A percentile compares a stretch with the other conserved stretches of the same genome.
Evolutionary conservation across 1,140 invertebrate species (phyloP).

Genomic region (Apis laboriosa): DNA sequence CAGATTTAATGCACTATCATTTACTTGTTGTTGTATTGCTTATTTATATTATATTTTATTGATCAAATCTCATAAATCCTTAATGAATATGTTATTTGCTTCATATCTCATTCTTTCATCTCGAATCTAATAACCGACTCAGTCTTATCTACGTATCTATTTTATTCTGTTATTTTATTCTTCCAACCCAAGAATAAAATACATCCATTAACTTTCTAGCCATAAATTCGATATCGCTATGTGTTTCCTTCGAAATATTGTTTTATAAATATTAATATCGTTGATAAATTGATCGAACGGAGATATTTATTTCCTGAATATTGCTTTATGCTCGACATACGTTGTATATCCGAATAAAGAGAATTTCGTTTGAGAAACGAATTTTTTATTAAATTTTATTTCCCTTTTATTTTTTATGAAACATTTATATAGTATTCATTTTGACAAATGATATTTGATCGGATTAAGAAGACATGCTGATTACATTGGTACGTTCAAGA

Average conservation of each 20-base stretch:
- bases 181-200: slow-evolving; percentile 7
- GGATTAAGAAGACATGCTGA: slow-evolving; percentile 77
- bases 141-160: not conserved
- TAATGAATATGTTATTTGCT: too few species aligned
- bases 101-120: not conserved
- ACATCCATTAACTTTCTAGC: slow-evolving; percentile 42
- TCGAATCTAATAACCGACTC: not conserved
- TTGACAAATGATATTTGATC: too few species aligned
- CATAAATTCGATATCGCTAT: slow-evolving; percentile 45
- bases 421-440: too few species aligned
- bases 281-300: slow-evolving; percentile 38
- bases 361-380: slow-evolving; percentile 39
- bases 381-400: too few species aligned
- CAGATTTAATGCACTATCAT: slow-evolving; percentile 13
- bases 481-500: slow-evolving; percentile 75
- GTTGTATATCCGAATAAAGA: slow-evolving; percentile 55
- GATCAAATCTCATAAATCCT: not conserved
- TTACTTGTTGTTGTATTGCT: slow-evolving; percentile 18
- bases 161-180: not conserved
- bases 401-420: not conserved
- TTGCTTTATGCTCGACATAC: slow-evolving; percentile 48
- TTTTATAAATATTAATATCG: slow-evolving; percentile 28
- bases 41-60: not conserved
- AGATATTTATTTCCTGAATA: slow-evolving; percentile 45
- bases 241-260: slow-evolving; percentile 44